Evolutionary conservation across 2,113 vertebrate species (phyloP).

Genomic region (Dromas ardeola): DNA sequence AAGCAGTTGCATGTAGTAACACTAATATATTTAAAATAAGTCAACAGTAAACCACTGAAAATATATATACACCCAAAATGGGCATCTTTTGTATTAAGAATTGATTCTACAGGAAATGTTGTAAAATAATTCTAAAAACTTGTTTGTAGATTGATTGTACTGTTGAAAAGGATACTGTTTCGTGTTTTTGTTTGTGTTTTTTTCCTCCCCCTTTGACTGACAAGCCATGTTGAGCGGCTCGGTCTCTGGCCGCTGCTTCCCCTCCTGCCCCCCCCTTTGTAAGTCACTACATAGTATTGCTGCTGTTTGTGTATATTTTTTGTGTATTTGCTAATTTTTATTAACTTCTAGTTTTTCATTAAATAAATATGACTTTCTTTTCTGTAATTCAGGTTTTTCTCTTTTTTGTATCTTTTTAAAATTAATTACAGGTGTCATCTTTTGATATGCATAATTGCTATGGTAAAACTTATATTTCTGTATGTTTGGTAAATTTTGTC

Average conservation of each 20-base stretch:
- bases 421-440: slow-evolving; percentile 69
- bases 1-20: slow-evolving; percentile 87
- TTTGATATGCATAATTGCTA: slow-evolving; percentile 74
- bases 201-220: slow-evolving; percentile 72
- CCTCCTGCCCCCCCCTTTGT: slow-evolving; percentile 51
- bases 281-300: slow-evolving; percentile 88
- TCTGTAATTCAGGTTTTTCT: slow-evolving; percentile 86
- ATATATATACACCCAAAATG: slow-evolving; percentile 83
- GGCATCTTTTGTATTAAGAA: slow-evolving; percentile 91
- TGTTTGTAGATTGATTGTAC: slow-evolving; percentile 94
- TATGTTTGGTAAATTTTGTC: slow-evolving; percentile 68
- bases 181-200: slow-evolving; percentile 67
- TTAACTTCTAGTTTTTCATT: slow-evolving; percentile 98
- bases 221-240: slow-evolving; percentile 77
- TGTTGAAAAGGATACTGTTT: slow-evolving; percentile 79
- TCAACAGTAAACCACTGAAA: slow-evolving; percentile 86
- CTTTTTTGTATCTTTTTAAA: slow-evolving; percentile 75
- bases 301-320: slow-evolving; percentile 85
- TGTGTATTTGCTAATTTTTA: slow-evolving; percentile 88
- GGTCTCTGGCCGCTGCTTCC: slow-evolving; percentile 60
- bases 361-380: slow-evolving; percentile 98
- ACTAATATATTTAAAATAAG: slow-evolving; percentile 88
- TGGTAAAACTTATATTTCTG: slow-evolving; percentile 70
- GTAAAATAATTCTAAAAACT: slow-evolving; percentile 93
- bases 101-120: slow-evolving; percentile 83